Percentiles rank a stretch among this genome's conserved stretches.
Evolutionary conservation across 2,797 vertebrate species (phyloP).

Genomic region (Dermochelys coriacea): DNA sequence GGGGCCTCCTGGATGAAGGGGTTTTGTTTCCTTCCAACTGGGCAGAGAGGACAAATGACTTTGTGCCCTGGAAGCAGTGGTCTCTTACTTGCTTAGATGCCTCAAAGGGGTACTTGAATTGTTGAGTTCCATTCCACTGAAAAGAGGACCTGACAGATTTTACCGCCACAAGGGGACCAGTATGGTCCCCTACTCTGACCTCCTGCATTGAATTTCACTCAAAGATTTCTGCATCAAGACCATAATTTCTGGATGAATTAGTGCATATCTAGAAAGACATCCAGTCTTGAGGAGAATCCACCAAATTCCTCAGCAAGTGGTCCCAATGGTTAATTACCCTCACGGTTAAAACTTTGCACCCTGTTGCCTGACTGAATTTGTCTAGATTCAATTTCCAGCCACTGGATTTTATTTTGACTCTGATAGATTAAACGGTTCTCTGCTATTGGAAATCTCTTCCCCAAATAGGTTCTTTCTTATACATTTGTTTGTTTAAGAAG

Average conservation of each 20-base stretch:
- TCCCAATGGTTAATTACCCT: neutral
- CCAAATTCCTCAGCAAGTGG: neutral
- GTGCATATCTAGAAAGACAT: neutral
- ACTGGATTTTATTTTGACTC: neutral
- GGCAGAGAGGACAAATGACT: accelerated
- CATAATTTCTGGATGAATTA: neutral
- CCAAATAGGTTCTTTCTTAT: neutral
- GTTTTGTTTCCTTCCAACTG: accelerated
- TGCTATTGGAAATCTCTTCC: neutral
- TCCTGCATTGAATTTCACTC: neutral
- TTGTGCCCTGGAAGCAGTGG: neutral
- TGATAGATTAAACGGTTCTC: neutral
- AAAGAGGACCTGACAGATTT: neutral
- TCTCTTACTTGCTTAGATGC: neutral
- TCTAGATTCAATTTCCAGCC: conserved; percentile 2
- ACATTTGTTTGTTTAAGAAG: neutral
- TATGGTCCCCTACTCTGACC: neutral
- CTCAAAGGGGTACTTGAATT: neutral
- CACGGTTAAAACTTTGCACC: neutral
- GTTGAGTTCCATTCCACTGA: neutral
- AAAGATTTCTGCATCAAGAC: neutral
- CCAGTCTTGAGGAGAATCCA: neutral
- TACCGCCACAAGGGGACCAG: neutral
- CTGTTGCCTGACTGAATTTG: neutral
- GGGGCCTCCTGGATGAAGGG: neutral